Percentiles rank a stretch among this genome's conserved stretches.
These are phyloP conservation scores for Macrotis lagotis DNA, from an alignment of 2,113 vertebrate genomes.

Conservation along the genomic window DNA sequence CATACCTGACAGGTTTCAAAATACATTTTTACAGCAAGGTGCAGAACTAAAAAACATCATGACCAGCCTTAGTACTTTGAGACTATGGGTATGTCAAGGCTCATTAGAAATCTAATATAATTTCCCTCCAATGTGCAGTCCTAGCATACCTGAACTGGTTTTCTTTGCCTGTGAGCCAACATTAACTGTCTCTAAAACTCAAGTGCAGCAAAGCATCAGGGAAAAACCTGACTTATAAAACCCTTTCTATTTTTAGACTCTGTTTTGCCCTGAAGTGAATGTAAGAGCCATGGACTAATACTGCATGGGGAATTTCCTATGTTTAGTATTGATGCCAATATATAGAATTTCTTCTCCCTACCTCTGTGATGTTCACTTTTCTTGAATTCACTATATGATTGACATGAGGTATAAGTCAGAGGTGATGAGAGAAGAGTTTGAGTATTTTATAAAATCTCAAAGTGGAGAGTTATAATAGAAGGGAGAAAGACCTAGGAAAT, in stretches of 20 bases:
- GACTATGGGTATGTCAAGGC: slow-evolving; percentile 13
- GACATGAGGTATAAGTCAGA: background rate
- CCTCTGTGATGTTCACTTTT: background rate
- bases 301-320: slow-evolving; percentile 57
- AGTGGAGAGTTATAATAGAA: background rate
- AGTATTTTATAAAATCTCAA: slow-evolving; percentile 6
- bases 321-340: slow-evolving; percentile 45
- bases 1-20: slow-evolving; percentile 56
- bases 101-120: slow-evolving; percentile 57
- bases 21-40: slow-evolving; percentile 30
- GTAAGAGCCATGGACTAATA: slow-evolving; percentile 9
- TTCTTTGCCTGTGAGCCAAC: slow-evolving; percentile 6
- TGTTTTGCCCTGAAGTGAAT: slow-evolving; percentile 59
- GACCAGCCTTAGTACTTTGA: slow-evolving; percentile 43
- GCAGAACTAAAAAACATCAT: slow-evolving; percentile 41
- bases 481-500: background rate
- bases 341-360: background rate
- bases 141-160: background rate
- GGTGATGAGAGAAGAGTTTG: slow-evolving; percentile 11
- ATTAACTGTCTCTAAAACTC: slow-evolving; percentile 52
- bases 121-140: slow-evolving; percentile 64
- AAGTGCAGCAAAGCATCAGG: slow-evolving; percentile 42
- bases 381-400: slow-evolving; percentile 23
- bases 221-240: slow-evolving; percentile 53
- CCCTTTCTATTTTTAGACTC: slow-evolving; percentile 68